Base-by-base conservation (phyloP, 2,888 invertebrate species). In the Opisthograptis luteolata region DNA sequence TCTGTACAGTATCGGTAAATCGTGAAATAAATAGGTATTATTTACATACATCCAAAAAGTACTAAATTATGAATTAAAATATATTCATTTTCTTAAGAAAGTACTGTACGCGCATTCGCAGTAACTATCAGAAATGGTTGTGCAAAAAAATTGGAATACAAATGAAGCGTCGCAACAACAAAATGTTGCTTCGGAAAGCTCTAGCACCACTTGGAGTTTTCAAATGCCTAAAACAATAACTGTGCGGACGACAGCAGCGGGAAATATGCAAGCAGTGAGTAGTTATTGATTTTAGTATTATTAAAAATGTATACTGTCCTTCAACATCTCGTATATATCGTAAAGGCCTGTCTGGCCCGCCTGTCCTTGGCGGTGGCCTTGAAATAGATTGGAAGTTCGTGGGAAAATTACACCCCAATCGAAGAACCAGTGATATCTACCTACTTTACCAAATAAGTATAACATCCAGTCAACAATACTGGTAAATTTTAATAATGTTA, bases 71-170 rank as follows among this genome's bases (percentile, higher is more conserved):
- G 54, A 64, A 67, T 66, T 54, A 58, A 64, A 51, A 27, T 30
- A 19, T 34, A 39, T 36, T 44, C 34, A 25, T 48, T 45, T 19
- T 57, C 55, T 17, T 25, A 60, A 64, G 57, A 53, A 60, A 55
- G 57, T 49, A 31, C 46, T 30, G 45, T 51, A 47, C 46, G 57
- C 10, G 43, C 53, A 30, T 30, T 30, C 30, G 10, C 15, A 43
- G 5, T 19, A 31, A 14, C 13, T 51, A 44, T 68, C 66, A 81
- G 84, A 83, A 76, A 90, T 90, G 90, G 90, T 89, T 65, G 82
- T 90, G 64, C 88, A 90, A 76, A 88, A 84, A 73, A 83, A 73
- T 71, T 84, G 79, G 81, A 82, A 68, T 70, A 80, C 70, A 62
- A 78, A 73, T 59, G 87, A 87, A 62, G 66, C 71, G 60, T 68